Conservation (phyloP, 2,888 invertebrate species). For the Cerastoderma edule region DNA sequence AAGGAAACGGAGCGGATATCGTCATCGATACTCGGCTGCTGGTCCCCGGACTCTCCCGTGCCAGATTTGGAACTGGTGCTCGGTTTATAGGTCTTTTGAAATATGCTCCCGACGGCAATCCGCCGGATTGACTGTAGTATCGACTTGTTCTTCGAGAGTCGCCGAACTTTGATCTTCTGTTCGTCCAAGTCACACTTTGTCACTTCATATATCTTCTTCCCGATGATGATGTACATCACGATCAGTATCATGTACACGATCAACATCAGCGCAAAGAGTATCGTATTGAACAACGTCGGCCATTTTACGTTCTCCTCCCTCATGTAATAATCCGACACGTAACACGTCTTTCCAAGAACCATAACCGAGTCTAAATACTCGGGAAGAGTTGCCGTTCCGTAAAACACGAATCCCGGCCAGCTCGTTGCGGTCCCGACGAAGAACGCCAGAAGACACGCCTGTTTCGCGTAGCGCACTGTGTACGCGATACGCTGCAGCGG, state of each 20-base stretch:
- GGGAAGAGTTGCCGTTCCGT: constrained; percentile 43
- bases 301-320: constrained; percentile 19
- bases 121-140: constrained; percentile 9
- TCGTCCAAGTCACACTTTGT: constrained; percentile 20
- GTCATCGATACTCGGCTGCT: not conserved
- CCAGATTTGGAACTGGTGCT: not conserved
- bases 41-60: not conserved
- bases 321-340: constrained; percentile 34
- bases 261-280: constrained; percentile 40
- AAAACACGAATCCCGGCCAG: constrained; percentile 45
- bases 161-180: not conserved
- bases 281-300: constrained; percentile 35
- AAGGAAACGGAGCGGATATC: constrained; percentile 17
- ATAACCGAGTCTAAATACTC: constrained; percentile 32
- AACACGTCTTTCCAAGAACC: constrained; percentile 44
- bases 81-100: constrained; percentile 4
- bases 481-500: constrained; percentile 30
- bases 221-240: constrained; percentile 35
- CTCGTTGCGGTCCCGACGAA: constrained; percentile 24
- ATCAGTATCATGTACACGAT: constrained; percentile 28
- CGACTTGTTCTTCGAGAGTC: not conserved
- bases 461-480: constrained; percentile 33
- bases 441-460: constrained; percentile 30
- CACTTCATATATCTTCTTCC: constrained; percentile 33
- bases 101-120: constrained; percentile 14